phyloP scores from a whole-genome alignment of 2,797 vertebrate genomes.

The Chaetophractus vellerosus region DNA sequence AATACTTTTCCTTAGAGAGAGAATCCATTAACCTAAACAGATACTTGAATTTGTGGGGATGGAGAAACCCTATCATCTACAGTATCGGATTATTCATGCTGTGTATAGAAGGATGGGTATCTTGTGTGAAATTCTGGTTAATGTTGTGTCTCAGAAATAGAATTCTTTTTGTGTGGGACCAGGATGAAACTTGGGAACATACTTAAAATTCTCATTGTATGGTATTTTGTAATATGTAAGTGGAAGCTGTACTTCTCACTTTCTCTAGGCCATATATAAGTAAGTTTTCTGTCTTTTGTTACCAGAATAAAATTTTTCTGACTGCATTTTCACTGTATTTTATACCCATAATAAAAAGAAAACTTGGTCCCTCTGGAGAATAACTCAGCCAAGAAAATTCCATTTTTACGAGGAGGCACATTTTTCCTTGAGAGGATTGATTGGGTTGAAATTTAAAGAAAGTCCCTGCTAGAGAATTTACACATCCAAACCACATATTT shows the following conservation, averaged over 20 bases:
- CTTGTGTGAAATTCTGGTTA: not conserved
- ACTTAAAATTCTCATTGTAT: not conserved
- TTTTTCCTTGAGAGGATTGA: slow-evolving; percentile 55
- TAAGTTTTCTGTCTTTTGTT: slow-evolving; percentile 58
- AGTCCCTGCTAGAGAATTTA: not conserved
- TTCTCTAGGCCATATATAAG: not conserved
- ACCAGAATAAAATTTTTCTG: slow-evolving; percentile 44
- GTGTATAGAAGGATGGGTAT: not conserved
- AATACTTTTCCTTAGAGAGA: not conserved
- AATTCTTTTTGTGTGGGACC: not conserved
- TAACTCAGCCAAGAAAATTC: slow-evolving; percentile 65
- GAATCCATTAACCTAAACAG: not conserved
- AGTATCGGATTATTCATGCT: not conserved
- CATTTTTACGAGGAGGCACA: slow-evolving; percentile 64
- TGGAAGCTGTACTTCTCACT: not conserved
- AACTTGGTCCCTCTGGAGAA: slow-evolving; percentile 45
- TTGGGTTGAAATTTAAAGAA: not conserved
- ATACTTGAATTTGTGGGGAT: not conserved
- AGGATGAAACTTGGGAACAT: not conserved
- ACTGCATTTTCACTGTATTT: slow-evolving; percentile 57
- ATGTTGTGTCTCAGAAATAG: not conserved
- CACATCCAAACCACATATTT: not conserved
- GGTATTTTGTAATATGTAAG: not conserved
- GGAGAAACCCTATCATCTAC: not conserved
- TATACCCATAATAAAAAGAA: slow-evolving; percentile 67